Evolutionary conservation across 2,113 vertebrate species (phyloP).

Genomic region (Antechinus flavipes): DNA sequence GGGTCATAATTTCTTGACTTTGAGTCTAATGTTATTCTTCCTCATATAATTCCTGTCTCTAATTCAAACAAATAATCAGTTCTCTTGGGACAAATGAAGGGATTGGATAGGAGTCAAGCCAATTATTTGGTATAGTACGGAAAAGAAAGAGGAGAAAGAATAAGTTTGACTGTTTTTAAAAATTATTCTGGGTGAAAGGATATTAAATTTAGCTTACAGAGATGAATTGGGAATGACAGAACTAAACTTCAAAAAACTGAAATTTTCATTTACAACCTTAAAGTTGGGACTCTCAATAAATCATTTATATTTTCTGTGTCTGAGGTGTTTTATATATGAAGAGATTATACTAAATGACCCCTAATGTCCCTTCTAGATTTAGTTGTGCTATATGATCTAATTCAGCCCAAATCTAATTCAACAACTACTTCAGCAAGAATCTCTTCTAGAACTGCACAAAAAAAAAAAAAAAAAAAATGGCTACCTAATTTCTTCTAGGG

Average conservation of each 20-base stretch:
- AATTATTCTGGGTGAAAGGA: not conserved
- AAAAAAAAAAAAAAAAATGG: not conserved
- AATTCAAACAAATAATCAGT: not conserved
- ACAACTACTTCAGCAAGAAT: not conserved
- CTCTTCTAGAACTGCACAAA: not conserved
- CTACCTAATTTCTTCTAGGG: not conserved
- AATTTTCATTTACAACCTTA: not conserved
- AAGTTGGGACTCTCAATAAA: not conserved
- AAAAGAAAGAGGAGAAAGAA: not conserved
- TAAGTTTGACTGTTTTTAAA: not conserved
- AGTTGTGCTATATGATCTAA: not conserved
- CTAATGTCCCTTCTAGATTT: not conserved
- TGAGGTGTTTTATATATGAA: not conserved
- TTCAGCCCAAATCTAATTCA: not conserved
- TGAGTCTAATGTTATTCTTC: not conserved
- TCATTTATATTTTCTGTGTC: not conserved
- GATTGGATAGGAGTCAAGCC: not conserved
- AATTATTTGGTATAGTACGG: not conserved
- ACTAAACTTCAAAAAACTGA: not conserved
- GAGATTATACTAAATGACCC: not conserved
- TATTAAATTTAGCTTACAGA: not conserved
- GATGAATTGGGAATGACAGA: not conserved
- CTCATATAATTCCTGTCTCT: not conserved
- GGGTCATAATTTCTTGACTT: not conserved
- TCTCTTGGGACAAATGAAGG: not conserved